phyloP scores from a whole-genome alignment of 2,888 invertebrate genomes.

The Bellardia pandia region DNA sequence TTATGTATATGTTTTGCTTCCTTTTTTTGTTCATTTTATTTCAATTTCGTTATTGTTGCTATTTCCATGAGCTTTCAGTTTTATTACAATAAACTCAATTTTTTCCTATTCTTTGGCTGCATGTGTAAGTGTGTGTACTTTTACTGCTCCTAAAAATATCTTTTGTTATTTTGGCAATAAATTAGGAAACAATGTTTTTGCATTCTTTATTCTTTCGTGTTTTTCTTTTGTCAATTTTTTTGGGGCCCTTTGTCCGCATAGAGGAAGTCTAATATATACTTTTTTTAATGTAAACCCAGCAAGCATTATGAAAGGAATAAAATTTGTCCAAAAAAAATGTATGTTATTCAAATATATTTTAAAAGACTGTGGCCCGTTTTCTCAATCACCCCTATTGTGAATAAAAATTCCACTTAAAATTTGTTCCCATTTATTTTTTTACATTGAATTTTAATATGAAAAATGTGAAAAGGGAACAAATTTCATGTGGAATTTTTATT shows the following conservation, averaged over 20 bases:
- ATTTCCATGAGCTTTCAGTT: slow-evolving; percentile 52
- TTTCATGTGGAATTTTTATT: too few species aligned
- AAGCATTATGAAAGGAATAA: background rate
- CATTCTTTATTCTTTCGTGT: background rate
- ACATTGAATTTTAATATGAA: too few species aligned
- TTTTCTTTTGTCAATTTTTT: slow-evolving; percentile 4
- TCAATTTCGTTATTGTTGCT: slow-evolving; percentile 26
- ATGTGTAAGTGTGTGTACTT: background rate
- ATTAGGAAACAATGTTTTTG: slow-evolving; percentile 35
- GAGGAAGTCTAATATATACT: background rate
- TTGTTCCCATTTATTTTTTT: too few species aligned
- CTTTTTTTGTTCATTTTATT: slow-evolving; percentile 33
- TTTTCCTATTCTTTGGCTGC: background rate
- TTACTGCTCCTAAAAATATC: slow-evolving; percentile 32
- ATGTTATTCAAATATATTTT: too few species aligned
- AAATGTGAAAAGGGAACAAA: too few species aligned
- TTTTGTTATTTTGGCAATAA: slow-evolving; percentile 46
- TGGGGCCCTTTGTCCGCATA: background rate
- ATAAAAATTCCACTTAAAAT: too few species aligned
- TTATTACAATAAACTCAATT: slow-evolving; percentile 44
- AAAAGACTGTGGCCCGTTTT: too few species aligned
- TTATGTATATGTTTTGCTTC: slow-evolving; percentile 67
- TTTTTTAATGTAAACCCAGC: background rate
- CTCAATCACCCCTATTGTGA: too few species aligned
- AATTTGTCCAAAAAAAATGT: too few species aligned